These are phyloP conservation scores for Eulimnadia texana DNA, from an alignment of 1,140 invertebrate species.

Conservation along the genomic window DNA sequence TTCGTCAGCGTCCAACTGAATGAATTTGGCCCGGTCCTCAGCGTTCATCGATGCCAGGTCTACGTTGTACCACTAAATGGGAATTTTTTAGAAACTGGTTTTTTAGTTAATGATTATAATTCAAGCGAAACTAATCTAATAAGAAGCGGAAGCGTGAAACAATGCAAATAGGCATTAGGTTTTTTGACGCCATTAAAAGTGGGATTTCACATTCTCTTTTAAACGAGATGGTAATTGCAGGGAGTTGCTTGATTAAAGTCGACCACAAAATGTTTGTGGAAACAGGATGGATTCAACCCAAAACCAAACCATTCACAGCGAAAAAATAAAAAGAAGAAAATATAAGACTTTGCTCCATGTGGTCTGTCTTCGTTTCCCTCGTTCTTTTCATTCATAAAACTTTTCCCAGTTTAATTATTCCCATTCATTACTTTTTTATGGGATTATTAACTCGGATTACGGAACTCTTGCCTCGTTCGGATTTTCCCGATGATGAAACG, in stretches of 20 bases:
- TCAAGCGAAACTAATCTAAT: not conserved
- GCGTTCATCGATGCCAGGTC: slow-evolving; percentile 32
- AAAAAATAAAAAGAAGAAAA: too few species aligned
- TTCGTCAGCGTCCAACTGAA: slow-evolving; percentile 46
- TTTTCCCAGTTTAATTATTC: too few species aligned
- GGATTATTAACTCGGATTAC: too few species aligned
- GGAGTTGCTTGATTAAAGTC: slow-evolving; percentile 8
- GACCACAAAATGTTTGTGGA: slow-evolving; percentile 9
- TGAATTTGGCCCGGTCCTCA: slow-evolving; percentile 37
- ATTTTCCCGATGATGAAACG: too few species aligned
- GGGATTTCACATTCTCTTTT: not conserved
- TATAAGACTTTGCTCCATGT: too few species aligned
- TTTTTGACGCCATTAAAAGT: not conserved
- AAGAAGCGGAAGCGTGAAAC: not conserved
- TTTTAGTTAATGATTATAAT: not conserved
- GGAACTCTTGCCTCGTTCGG: too few species aligned
- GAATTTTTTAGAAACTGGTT: slow-evolving; percentile 22
- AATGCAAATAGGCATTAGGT: not conserved
- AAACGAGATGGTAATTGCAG: slow-evolving; percentile 2
- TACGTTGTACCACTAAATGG: slow-evolving; percentile 53
- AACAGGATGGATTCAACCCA: not conserved
- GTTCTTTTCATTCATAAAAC: too few species aligned
- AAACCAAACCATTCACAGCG: too few species aligned
- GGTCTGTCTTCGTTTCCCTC: too few species aligned
- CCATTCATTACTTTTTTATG: too few species aligned